Base-by-base conservation (phyloP, 2,113 vertebrate genomes). In the Saguinus imperator region DNA sequence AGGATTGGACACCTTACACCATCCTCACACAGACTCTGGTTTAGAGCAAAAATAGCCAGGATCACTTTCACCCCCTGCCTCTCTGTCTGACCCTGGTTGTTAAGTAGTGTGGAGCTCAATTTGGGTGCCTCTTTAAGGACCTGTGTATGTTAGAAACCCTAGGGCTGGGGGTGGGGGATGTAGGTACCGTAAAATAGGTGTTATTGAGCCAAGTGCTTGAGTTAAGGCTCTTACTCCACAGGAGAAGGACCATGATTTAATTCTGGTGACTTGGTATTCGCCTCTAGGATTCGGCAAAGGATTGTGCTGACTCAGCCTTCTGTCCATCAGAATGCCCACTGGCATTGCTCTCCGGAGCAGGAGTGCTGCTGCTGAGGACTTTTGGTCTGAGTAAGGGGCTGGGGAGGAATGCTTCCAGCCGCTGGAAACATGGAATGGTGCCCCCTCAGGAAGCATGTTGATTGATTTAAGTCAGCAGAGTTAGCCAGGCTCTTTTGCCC, bases 1-100 rank as follows among this genome's bases (percentile, higher is more conserved):
- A 94, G 35, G 43, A 89, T 20, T 93, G 58, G 50, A 17, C 25
- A 95, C 43, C 23, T 52, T 66, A 64, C 68, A 11, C 35, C 80
- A 92, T 92, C 50, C 57, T 61, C 43, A 58, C 43, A 86, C 21
- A 77, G 61, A 81, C 35, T 64, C 37, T 89, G 37, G 37, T 76
- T 96, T 96, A 75, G 32, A 81, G n/a, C 50, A 91, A 94, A 92
- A 64, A 79, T 25, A 94, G 52, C 43, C 76, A 80, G 87, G 27
- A 58, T 77, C 27, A 61, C 72, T 73, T 55, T 43, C 9, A 80
- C 68, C 25, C 52, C 29, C 73, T 89, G 43, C 45, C 48, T 81
- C 25, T 64, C 3, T 12, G 14, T 50, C 45, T 66, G 66, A 90
- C 18, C 52, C 48, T 94, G 25, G 57, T 23, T 50, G 6, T 64